These are phyloP conservation scores for Criorhina ranunculi DNA, from an alignment of 2,888 invertebrate genomes.

Conservation along the genomic window DNA sequence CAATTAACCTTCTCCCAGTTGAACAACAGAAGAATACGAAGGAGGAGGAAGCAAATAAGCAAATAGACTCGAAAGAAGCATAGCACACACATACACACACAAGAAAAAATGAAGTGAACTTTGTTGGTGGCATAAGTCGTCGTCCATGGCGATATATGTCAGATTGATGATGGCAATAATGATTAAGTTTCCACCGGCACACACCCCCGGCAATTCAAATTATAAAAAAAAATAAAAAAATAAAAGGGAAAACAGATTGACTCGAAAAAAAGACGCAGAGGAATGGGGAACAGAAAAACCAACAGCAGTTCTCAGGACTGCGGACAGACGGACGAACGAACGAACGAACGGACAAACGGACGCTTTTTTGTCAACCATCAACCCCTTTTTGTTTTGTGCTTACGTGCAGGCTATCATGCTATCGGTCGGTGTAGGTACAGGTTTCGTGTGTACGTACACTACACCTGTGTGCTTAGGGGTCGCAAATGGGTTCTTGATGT, in stretches of 20 bases:
- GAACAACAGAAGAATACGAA: constrained; percentile 7
- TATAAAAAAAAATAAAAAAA: constrained; percentile 43
- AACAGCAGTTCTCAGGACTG: constrained; percentile 33
- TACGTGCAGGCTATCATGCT: constrained; percentile 42
- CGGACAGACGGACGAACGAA: constrained; percentile 2
- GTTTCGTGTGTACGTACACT: constrained; percentile 38
- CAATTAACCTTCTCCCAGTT: constrained; percentile 61
- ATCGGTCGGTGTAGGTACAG: constrained; percentile 7
- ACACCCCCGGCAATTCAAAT: constrained; percentile 59
- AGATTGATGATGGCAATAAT: constrained; percentile 67
- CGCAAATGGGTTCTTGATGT: constrained; percentile 61
- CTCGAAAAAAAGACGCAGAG: constrained; percentile 16
- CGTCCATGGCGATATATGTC: constrained; percentile 73
- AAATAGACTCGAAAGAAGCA: constrained; percentile 57
- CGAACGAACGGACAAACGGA: constrained; percentile 40
- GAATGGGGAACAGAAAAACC: constrained; percentile 28
- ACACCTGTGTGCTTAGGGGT: constrained; percentile 69
- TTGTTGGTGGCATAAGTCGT: constrained; percentile 75
- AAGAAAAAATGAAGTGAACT: constrained; percentile 51
- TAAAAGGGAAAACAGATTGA: constrained; percentile 63
- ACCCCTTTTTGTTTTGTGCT: constrained; percentile 61
- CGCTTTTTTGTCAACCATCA: constrained; percentile 47
- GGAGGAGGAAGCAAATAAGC: constrained; percentile 59
- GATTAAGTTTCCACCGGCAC: constrained; percentile 65
- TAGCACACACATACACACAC: not conserved